These are phyloP conservation scores for Xenopus tropicalis DNA, from an alignment of 2,113 vertebrate species.

Conservation along the genomic window UCB_Xtro_10.0 CM004443.2:77806001-77806500, in stretches of 20 bases:
- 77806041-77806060: no score
- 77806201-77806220: not conserved
- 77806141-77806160: not conserved
- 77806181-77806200: not conserved
- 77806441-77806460: slow-evolving; percentile 22
- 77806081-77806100: not conserved
- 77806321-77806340: not conserved
- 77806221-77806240: not conserved
- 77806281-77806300: not conserved
- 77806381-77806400: not conserved
- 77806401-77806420: not conserved
- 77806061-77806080: not conserved
- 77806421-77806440: slow-evolving; percentile 14
- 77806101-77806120: not conserved
- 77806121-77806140: not conserved
- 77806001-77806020: no score
- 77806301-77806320: not conserved
- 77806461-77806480: slow-evolving; percentile 29
- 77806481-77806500: not conserved
- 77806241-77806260: not conserved
- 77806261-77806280: not conserved
- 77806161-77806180: not conserved
- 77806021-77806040: no score
- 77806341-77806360: not conserved
- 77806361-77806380: slow-evolving; percentile 8